Base-by-base conservation (phyloP, 2,797 vertebrate genomes). In the Holocentrus rufus region DNA sequence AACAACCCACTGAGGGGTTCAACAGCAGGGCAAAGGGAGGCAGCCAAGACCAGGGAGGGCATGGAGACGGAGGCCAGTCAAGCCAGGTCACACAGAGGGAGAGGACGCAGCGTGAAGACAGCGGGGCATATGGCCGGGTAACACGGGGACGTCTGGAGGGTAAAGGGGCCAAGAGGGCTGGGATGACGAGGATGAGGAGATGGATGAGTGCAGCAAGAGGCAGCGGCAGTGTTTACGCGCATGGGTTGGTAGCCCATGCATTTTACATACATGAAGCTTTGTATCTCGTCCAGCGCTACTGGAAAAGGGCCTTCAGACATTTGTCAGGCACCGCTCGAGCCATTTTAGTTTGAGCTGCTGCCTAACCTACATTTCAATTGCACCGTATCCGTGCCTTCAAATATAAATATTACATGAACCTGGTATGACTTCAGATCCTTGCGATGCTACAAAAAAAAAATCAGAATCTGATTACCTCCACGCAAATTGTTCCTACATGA, bases 1-100 rank as follows among this genome's bases (percentile, higher is more conserved):
- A 55, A 79, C 79, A 77, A 76, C 80, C 71, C 72, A 15, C 85
- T 46, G 70, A 63, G 53, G 78, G 85, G 90, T 90, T 91, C 87
- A 88, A 55, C 39, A 58, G 61, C 64, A 65, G 92, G 89, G 79
- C 82, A 85, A 74, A 60, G 71, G 62, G 74, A 76, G 36, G 73
- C 64, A 64, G 72, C 60, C 72, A n/a, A 56, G 47, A 58, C 72
- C 20, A 31, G 36, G 69, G 70, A 63, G 79, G 65, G 66, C 14
- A n/a, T 9, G 61, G 31, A 74, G 66, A 77, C 53, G 30, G 53
- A 64, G 68, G 18, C 69, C 47, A 57, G 49, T 65, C 39, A 65
- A n/a, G 80, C 65, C 27, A 60, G 73, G 77, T 79, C 80, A 71
- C 79, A 84, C 47, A 54, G 34, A 22, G 54, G 55, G 67, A 65